phyloP scores from a whole-genome alignment of 2,797 vertebrate species.

The Calcarius lapponicus region DNA sequence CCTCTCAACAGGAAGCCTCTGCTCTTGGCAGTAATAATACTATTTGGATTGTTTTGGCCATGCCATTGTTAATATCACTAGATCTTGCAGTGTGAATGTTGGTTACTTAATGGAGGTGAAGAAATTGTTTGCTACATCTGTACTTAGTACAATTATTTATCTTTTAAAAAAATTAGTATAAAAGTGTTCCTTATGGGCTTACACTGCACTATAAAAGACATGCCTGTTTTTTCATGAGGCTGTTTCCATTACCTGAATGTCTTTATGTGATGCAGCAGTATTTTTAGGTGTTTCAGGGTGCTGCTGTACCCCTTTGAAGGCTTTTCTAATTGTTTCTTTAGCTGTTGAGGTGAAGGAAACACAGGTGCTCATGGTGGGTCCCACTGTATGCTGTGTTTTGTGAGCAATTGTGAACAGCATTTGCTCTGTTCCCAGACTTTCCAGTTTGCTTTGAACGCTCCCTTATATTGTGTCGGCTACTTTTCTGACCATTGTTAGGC shows the following conservation, averaged over 20 bases:
- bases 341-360: not conserved
- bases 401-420: not conserved
- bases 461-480: not conserved
- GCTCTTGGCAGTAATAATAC: not conserved
- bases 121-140: not conserved
- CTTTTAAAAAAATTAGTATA: rapidly evolving
- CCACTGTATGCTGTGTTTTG: not conserved
- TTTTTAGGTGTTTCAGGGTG: not conserved
- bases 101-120: not conserved
- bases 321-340: not conserved
- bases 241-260: not conserved
- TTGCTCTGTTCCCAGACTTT: not conserved
- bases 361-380: not conserved
- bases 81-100: not conserved
- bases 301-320: not conserved
- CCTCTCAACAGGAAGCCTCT: not conserved
- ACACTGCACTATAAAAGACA: not conserved
- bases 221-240: not conserved
- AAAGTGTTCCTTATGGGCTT: not conserved
- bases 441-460: not conserved
- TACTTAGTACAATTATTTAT: not conserved
- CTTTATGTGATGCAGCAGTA: not conserved
- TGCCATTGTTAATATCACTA: not conserved
- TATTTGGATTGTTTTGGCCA: not conserved
- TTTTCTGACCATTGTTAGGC: not conserved